These are phyloP conservation scores for Sabatieria punctata DNA, from an alignment of 2,888 invertebrate species.

Conservation along the genomic window DNA sequence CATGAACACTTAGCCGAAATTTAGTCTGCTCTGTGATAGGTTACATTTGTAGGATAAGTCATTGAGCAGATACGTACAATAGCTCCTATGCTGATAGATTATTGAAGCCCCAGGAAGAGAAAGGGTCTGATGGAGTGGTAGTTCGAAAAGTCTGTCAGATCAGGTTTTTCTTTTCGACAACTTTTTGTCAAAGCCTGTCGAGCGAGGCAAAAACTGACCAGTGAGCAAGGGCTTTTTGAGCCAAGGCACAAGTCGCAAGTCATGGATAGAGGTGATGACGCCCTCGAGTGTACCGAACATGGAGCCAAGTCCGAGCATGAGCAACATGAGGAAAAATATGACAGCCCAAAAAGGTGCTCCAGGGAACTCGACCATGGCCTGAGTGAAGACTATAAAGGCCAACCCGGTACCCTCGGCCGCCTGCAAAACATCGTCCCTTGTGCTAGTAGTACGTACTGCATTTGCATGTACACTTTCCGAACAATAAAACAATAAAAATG, in stretches of 20 bases:
- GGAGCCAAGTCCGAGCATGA: slow-evolving; percentile 77
- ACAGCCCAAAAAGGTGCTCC: slow-evolving; percentile 89
- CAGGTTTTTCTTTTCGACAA: not conserved
- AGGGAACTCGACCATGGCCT: slow-evolving; percentile 80
- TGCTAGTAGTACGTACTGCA: not conserved
- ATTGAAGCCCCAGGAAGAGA: too few species aligned
- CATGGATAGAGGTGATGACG: slow-evolving; percentile 84
- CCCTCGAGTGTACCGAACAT: slow-evolving; percentile 92
- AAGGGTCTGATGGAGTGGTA: too few species aligned
- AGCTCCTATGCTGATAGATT: too few species aligned
- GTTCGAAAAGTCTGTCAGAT: not conserved
- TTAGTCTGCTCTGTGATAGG: too few species aligned
- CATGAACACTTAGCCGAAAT: too few species aligned
- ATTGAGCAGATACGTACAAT: too few species aligned
- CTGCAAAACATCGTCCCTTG: slow-evolving; percentile 38
- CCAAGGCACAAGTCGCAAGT: slow-evolving; percentile 73
- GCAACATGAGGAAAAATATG: slow-evolving; percentile 83
- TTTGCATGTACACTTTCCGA: too few species aligned
- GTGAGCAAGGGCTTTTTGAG: slow-evolving; percentile 73
- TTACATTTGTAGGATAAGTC: too few species aligned
- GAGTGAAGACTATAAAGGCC: slow-evolving; percentile 91
- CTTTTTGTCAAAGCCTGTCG: too few species aligned
- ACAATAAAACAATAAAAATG: too few species aligned
- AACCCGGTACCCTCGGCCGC: slow-evolving; percentile 88
- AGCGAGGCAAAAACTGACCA: slow-evolving; percentile 42